These are phyloP conservation scores for mouse (Mus musculus) DNA, from an alignment of 2,113 vertebrate genomes.

Conservation along the genomic window DNA sequence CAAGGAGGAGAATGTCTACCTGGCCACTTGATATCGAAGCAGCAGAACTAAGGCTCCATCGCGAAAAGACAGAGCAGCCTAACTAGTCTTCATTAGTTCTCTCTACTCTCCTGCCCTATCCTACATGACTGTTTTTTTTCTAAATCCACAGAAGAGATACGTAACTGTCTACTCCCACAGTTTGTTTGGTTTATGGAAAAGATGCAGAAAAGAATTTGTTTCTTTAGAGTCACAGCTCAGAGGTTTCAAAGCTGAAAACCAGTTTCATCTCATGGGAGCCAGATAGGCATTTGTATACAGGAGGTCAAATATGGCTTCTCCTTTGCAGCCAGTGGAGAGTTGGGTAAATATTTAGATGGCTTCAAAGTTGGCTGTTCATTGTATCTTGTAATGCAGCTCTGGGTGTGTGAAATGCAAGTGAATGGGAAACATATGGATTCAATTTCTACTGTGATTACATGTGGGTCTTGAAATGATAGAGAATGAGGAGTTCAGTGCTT, in stretches of 20 bases:
- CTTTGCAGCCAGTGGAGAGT: not conserved
- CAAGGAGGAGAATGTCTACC: not conserved
- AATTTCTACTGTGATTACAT: conserved; percentile 50
- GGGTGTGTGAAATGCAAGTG: conserved; percentile 40
- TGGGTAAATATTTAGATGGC: not conserved
- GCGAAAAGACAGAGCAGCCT: not conserved
- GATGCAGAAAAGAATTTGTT: not conserved
- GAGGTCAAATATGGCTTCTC: not conserved
- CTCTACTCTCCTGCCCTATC: accelerated
- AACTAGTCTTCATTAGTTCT: not conserved
- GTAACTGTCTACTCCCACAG: not conserved
- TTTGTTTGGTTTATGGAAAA: conserved; percentile 35
- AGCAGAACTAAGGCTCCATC: not conserved
- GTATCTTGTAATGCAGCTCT: conserved; percentile 49
- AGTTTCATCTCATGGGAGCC: conserved; percentile 27
- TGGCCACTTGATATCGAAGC: not conserved
- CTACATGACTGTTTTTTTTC: accelerated
- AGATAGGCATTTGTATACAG: not conserved
- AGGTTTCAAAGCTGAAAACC: conserved; percentile 31
- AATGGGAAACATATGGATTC: conserved; percentile 65
- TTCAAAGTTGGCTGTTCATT: conserved; percentile 33
- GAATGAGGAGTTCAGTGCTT: conserved; percentile 37
- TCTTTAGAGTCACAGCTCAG: conserved; percentile 12
- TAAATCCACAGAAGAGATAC: not conserved
- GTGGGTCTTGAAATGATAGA: conserved; percentile 59